Conservation (phyloP, 2,888 invertebrate species). For the Ernsta delagoae region DNA sequence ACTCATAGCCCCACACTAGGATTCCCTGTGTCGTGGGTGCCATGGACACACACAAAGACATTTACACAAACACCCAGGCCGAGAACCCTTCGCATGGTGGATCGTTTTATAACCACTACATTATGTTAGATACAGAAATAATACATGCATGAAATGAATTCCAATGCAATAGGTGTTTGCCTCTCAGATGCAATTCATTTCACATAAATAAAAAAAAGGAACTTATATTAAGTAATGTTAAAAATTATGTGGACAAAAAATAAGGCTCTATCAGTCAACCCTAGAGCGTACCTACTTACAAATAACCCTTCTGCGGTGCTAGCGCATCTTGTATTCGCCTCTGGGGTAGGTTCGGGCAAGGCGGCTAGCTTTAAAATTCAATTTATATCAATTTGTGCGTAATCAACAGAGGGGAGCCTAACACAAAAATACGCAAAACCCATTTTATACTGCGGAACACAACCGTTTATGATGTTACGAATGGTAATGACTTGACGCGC, state of each 20-base stretch:
- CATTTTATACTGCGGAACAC: constrained; percentile 62
- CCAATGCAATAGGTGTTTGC: no score
- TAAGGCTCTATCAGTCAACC: constrained; percentile 50
- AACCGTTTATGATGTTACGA: constrained; percentile 61
- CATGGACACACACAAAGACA: no score
- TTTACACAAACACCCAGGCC: no score
- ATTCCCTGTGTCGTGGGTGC: no score
- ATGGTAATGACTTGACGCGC: constrained; percentile 53
- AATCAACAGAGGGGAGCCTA: constrained; percentile 73
- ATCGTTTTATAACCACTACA: no score
- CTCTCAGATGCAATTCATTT: no score
- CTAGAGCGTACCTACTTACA: constrained; percentile 54
- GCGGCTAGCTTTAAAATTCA: constrained; percentile 80
- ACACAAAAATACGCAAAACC: constrained; percentile 73
- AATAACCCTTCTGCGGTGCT: constrained; percentile 68
- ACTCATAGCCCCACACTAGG: no score
- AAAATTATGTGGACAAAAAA: background rate
- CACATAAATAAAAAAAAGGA: no score
- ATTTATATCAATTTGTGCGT: constrained; percentile 83
- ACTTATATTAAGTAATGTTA: background rate
- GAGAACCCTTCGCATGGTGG: no score
- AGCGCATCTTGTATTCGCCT: constrained; percentile 55
- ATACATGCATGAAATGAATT: no score
- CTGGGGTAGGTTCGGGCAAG: constrained; percentile 56
- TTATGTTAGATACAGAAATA: no score